phyloP scores from a whole-genome alignment of 2,797 vertebrate genomes.

The Manis pentadactyla region DNA sequence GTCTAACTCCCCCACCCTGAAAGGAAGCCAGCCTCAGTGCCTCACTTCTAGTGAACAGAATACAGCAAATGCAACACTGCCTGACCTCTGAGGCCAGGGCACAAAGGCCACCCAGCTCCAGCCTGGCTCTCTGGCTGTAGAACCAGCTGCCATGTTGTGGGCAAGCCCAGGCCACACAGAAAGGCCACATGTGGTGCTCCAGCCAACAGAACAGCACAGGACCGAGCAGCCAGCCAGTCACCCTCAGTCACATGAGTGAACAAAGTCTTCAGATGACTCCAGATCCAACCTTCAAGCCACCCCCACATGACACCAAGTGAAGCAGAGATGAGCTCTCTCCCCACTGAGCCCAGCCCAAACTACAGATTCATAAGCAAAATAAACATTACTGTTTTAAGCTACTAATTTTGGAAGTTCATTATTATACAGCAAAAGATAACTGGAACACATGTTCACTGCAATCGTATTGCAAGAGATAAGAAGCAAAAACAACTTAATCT shows the following conservation, averaged over 20 bases:
- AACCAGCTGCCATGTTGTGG: background rate
- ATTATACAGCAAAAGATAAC: background rate
- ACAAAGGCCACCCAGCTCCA: rapidly evolving
- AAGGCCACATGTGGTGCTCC: rapidly evolving
- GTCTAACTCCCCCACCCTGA: background rate
- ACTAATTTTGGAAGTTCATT: background rate
- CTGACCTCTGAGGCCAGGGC: too few relatives aligned
- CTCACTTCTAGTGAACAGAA: background rate
- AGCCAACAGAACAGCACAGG: too few relatives aligned
- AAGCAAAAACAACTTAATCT: background rate
- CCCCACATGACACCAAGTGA: rapidly evolving
- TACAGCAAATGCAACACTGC: rapidly evolving
- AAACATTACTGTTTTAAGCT: background rate
- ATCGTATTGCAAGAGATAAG: background rate
- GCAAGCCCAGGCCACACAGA: background rate
- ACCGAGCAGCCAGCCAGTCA: background rate
- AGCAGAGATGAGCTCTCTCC: background rate
- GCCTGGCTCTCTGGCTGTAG: background rate
- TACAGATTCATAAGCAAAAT: background rate
- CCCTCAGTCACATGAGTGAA: background rate
- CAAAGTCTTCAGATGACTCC: background rate
- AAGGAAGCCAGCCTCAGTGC: background rate
- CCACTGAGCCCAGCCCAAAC: background rate
- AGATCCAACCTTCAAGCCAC: background rate
- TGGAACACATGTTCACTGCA: background rate